Evolutionary conservation across 2,888 invertebrate genomes (phyloP).

Genomic region (Clepsis dumicolana): DNA sequence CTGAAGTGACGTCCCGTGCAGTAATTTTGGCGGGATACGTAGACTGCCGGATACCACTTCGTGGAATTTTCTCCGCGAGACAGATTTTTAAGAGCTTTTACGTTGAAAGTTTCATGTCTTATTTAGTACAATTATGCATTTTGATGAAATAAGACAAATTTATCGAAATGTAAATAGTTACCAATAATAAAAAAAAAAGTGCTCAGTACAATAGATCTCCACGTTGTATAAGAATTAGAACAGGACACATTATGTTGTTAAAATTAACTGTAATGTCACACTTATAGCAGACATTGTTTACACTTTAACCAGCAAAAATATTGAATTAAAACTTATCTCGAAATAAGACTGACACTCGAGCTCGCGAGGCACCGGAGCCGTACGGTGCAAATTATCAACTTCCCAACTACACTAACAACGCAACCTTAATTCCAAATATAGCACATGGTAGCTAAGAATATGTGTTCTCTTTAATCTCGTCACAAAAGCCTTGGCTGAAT

Average conservation of each 20-base stretch:
- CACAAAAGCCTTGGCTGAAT: slow-evolving; percentile 85
- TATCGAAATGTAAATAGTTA: too few species aligned
- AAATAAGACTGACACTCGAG: slow-evolving; percentile 35
- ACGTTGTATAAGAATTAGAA: too few species aligned
- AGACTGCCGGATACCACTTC: slow-evolving; percentile 44
- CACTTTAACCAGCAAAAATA: not conserved
- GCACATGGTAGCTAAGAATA: slow-evolving; percentile 74
- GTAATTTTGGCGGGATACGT: slow-evolving; percentile 56
- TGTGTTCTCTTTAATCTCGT: slow-evolving; percentile 84
- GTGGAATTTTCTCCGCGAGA: slow-evolving; percentile 26
- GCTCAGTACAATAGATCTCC: too few species aligned
- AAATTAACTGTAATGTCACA: too few species aligned
- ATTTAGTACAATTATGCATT: too few species aligned
- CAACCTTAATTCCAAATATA: slow-evolving; percentile 77
- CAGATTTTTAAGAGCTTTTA: not conserved
- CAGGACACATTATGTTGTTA: too few species aligned
- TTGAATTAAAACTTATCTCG: slow-evolving; percentile 28
- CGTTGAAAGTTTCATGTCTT: too few species aligned
- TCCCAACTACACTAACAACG: slow-evolving; percentile 51
- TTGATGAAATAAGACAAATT: too few species aligned
- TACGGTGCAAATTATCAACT: slow-evolving; percentile 39
- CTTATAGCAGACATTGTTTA: not conserved
- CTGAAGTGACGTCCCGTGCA: slow-evolving; percentile 57
- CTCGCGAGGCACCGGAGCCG: slow-evolving; percentile 40
- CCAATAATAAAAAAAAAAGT: too few species aligned